phyloP scores from a whole-genome alignment of 2,888 invertebrate species.

The Oxytorus armatus region DNA sequence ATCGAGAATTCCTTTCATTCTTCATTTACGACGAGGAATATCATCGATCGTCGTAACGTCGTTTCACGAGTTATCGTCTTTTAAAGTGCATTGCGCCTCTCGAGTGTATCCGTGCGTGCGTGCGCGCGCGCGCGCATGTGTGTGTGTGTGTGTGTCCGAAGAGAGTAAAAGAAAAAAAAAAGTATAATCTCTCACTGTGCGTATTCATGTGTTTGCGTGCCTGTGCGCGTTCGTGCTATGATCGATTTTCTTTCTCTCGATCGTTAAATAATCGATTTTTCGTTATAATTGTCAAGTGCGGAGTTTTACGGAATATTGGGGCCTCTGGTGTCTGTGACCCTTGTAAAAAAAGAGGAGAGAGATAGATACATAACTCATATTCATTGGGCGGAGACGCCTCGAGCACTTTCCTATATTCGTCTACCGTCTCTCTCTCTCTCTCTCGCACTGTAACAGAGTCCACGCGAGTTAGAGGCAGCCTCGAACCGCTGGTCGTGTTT shows the following conservation, averaged over 20 bases:
- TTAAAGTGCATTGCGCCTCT: constrained; percentile 37
- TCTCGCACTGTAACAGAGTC: constrained; percentile 13
- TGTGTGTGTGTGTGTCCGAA: neutral
- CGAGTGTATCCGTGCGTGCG: neutral
- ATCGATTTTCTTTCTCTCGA: constrained; percentile 17
- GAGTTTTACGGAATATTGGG: constrained; percentile 9
- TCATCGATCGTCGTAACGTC: constrained; percentile 12
- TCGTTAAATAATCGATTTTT: no score
- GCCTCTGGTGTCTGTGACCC: neutral
- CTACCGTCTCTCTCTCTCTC: constrained; percentile 5
- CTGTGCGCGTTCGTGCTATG: constrained; percentile 22
- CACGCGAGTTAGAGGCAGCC: constrained; percentile 39
- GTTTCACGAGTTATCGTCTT: constrained; percentile 18
- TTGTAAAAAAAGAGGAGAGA: neutral
- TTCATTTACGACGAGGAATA: constrained; percentile 36
- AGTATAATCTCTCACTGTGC: constrained; percentile 7
- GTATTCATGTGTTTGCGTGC: constrained; percentile 26
- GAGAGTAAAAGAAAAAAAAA: neutral
- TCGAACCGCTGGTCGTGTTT: constrained; percentile 29
- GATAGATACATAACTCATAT: constrained; percentile 13
- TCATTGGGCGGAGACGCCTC: constrained; percentile 5
- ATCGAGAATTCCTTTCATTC: no score
- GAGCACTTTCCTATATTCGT: constrained; percentile 14
- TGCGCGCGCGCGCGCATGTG: neutral
- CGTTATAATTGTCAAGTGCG: constrained; percentile 22